Conservation (phyloP, 2,888 invertebrate species). For the Ochropleura plecta region DNA sequence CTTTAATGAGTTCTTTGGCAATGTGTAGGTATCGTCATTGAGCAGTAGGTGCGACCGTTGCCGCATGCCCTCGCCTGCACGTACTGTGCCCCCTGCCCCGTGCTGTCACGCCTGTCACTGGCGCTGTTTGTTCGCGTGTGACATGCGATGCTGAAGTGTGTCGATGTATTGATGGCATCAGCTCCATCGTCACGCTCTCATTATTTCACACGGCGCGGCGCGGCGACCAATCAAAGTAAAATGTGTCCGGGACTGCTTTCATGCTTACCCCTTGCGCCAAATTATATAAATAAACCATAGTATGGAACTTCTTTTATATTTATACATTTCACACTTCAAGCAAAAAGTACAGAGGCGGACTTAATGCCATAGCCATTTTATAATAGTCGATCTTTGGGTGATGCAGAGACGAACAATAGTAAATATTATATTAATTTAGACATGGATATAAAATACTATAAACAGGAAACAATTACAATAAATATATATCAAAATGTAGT, state of each 20-base stretch:
- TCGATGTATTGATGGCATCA: constrained; percentile 64
- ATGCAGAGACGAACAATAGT: no score
- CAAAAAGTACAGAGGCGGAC: no score
- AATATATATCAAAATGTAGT: no score
- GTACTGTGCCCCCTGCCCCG: background rate
- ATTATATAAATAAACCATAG: background rate
- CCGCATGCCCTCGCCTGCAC: no score
- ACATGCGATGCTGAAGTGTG: constrained; percentile 62
- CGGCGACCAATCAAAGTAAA: constrained; percentile 24
- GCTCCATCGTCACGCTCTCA: constrained; percentile 70
- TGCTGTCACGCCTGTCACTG: constrained; percentile 15
- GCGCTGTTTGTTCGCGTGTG: constrained; percentile 63
- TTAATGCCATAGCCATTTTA: no score
- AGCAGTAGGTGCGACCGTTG: constrained; percentile 27
- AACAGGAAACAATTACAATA: no score
- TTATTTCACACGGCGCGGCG: constrained; percentile 66
- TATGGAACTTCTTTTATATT: background rate
- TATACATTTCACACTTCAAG: no score
- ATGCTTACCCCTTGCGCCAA: background rate
- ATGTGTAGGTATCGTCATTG: constrained; percentile 27
- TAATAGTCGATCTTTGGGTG: no score
- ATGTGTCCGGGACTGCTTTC: constrained; percentile 3
- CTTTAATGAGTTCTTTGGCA: constrained; percentile 52
- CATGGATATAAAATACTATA: no score
- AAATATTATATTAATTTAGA: no score